Evolutionary conservation across 2,888 invertebrate species (phyloP).

Genomic region (Cheilosia soror): DNA sequence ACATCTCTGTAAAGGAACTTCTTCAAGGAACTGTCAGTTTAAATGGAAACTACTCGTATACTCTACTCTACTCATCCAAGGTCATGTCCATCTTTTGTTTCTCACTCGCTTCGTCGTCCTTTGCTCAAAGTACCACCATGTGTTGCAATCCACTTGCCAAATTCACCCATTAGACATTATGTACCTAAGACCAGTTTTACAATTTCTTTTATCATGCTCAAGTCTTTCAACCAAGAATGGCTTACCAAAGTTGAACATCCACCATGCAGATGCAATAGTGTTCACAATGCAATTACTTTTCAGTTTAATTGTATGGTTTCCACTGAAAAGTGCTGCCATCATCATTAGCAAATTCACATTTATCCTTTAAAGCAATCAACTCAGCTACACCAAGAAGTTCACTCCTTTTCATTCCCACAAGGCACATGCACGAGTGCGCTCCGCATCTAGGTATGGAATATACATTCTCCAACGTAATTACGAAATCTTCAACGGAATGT

Average conservation of each 20-base stretch:
- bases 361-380: conserved; percentile 61
- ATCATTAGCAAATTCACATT: conserved; percentile 70
- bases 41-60: no score
- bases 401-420: conserved; percentile 7
- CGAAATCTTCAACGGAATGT: conserved; percentile 38
- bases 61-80: no score
- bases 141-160: no score
- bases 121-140: no score
- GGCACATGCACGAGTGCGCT: not conserved
- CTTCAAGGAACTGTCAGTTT: no score
- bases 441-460: not conserved
- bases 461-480: conserved; percentile 54
- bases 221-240: not conserved
- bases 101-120: no score
- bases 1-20: no score
- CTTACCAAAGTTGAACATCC: conserved; percentile 20
- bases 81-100: no score
- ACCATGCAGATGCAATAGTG: conserved; percentile 36
- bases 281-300: conserved; percentile 60
- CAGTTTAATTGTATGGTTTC: conserved; percentile 49
- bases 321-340: conserved; percentile 55
- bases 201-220: no score
- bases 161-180: no score
- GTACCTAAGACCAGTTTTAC: no score
- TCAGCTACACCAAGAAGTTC: conserved; percentile 51